Evolutionary conservation across 1,140 invertebrate genomes (phyloP), one percentile per base, ranked within the genome.

Genomic region (Condylostylus longicornis): DNA sequence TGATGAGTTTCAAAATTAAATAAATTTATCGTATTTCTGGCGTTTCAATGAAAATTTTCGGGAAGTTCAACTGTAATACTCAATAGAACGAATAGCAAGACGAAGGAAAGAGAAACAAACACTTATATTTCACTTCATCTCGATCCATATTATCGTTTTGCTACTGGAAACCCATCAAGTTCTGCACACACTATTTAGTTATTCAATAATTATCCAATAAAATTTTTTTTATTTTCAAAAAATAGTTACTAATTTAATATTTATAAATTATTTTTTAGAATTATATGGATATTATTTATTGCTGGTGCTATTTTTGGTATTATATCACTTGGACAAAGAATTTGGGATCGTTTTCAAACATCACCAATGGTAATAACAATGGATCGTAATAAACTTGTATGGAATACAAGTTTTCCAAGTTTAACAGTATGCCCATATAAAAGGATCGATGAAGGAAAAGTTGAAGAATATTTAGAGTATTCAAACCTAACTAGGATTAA

Each of bases 291-390:
- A 4, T 40, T 53, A 1, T 50, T 65, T 17, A 61, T 70, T 18
- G 53, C 45, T 33, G 40, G 55, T 20, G 64, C 62, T 0, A 35
- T 68, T 4, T 64, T 58, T 40, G 63, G 61, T 35, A 61, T 65
- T 21, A 47, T 56, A 2, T 66, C 64, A 34, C 48, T 77, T 14
- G 74, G 72, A 34, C 50, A 58, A 17, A 58, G 65, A 5, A 77
- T 74, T 3, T 73, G 74, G 69, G 45, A 59, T 4, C 63, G 75
- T n/a, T 79, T 75, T 44, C 67, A 71, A 47, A 70, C 68, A 18
- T 77, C 74, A 12, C 75, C 77, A 1, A 77, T 74, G 14, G 75
- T 79, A 5, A 72, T 79, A 21, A 77, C 77, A 2, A 75, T 79
- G 72, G 75, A 79, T 56, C 62, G 75, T 1, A 73, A 79, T 47